These are phyloP conservation scores for Lasioglossum figueresi DNA, from an alignment of 2,888 invertebrate genomes.

Conservation along the genomic window DNA sequence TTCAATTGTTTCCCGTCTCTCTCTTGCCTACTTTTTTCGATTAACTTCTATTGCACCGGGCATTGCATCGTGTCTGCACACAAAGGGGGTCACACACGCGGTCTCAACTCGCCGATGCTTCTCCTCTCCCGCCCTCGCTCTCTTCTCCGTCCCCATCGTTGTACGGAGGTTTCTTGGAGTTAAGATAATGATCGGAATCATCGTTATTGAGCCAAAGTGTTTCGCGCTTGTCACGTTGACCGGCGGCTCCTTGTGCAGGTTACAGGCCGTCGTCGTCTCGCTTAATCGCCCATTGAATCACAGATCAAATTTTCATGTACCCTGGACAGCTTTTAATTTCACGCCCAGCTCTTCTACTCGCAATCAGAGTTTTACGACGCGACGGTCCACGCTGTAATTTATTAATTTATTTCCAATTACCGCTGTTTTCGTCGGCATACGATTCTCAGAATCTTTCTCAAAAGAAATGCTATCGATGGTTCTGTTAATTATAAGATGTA, in stretches of 20 bases:
- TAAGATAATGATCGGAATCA: constrained; percentile 33
- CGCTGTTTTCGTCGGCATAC: not conserved
- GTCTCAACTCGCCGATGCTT: constrained; percentile 15
- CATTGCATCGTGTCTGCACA: constrained; percentile 45
- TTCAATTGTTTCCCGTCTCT: constrained; percentile 45
- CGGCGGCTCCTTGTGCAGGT: constrained; percentile 6
- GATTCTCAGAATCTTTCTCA: not conserved
- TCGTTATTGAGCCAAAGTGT: constrained; percentile 45
- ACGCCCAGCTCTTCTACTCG: not conserved
- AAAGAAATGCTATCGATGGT: not conserved
- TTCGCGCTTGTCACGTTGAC: constrained; percentile 38
- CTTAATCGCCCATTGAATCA: constrained; percentile 25
- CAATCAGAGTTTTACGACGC: not conserved
- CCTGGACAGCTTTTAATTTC: not conserved
- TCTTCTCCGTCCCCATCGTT: not conserved
- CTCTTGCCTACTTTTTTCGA: constrained; percentile 57
- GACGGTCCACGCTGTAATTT: not conserved
- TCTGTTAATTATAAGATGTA: not conserved
- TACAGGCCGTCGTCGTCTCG: not conserved
- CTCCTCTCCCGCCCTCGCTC: not conserved
- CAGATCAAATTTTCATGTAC: constrained; percentile 13
- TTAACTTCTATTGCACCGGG: constrained; percentile 54
- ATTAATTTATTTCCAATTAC: not conserved
- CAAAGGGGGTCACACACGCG: constrained; percentile 54
- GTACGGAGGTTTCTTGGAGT: constrained; percentile 22